Evolutionary conservation across 2,797 vertebrate species (phyloP), one percentile per base, ranked within the genome.

Genomic region (Pantherophis vulpinus): DNA sequence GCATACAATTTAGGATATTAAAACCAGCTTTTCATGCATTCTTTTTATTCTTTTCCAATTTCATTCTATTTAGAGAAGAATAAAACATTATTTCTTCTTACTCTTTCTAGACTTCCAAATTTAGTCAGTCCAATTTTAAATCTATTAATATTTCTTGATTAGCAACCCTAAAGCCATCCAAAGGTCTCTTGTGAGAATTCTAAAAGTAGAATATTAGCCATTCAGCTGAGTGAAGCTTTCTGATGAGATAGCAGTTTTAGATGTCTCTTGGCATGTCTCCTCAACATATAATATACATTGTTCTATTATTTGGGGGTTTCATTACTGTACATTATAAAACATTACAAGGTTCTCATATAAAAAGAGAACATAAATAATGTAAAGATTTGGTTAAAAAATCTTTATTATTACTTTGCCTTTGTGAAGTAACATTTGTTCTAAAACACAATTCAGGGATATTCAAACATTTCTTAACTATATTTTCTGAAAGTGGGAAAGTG

Each of bases 391-490:
- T 79, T 88, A 88, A 63, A 86, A 63, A 16, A 27, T 13, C 14
- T 5, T 27, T 6, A 25, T 87, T 63, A 63, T 63, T 66, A 23
- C 27, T 86, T n/a, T 55, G 11, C 10, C 86, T 93, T n/a, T 61
- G 11, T 88, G 55, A 11, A 37, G 32, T 37, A 74, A 37, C 70
- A 20, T 74, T 79, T 3, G 1, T 42, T 79, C 37, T 79, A 20
- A 32, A 91, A 74, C 20, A 61, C 55, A 60, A 29, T 51, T 63
- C 56, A 54, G 55, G 27, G 13, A 37, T 79, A 88, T 27, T 61
- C 63, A 83, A 93, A 93, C 14, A 89, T 59, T 91, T 93, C 66
- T 61, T 88, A 83, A 60, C 16, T 63, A 51, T 93, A 91, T 93
- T 89, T 87, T 93, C 32, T 91, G 79, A 91, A 89, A 88, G 58